These are phyloP conservation scores for Nomada lathburiana DNA, from an alignment of 2,888 invertebrate genomes.

Conservation along the genomic window DNA sequence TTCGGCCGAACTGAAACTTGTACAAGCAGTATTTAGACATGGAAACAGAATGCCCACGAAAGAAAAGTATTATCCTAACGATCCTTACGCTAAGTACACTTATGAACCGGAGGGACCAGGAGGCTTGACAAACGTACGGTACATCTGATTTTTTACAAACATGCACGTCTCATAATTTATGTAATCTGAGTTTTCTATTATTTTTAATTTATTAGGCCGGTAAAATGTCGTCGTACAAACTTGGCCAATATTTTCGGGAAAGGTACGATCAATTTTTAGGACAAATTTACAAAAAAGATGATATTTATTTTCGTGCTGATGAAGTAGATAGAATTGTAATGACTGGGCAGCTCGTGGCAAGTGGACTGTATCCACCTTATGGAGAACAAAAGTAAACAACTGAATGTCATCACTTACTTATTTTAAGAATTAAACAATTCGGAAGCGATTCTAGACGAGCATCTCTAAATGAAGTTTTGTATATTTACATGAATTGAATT, in stretches of 20 bases:
- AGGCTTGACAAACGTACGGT: constrained; percentile 49
- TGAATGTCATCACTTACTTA: background rate
- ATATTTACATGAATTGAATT: background rate
- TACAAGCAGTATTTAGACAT: constrained; percentile 61
- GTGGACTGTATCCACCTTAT: constrained; percentile 88
- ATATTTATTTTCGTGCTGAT: constrained; percentile 45
- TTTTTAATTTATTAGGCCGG: constrained; percentile 25
- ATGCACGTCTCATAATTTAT: background rate
- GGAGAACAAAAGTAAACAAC: constrained; percentile 81
- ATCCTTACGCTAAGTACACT: constrained; percentile 49
- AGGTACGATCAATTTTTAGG: constrained; percentile 43
- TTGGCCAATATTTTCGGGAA: constrained; percentile 45
- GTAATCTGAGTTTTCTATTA: background rate
- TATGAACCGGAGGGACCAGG: constrained; percentile 54
- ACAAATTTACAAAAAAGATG: constrained; percentile 20
- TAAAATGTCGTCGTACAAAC: constrained; percentile 32
- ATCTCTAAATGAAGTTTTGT: background rate
- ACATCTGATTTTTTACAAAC: background rate
- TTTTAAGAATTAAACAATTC: background rate
- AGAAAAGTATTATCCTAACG: constrained; percentile 35
- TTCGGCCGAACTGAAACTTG: constrained; percentile 38
- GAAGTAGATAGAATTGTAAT: constrained; percentile 88
- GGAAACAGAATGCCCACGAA: constrained; percentile 56
- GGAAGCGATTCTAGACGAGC: background rate
- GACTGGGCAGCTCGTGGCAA: constrained; percentile 88